These are phyloP conservation scores for Tetramorium alpestre DNA, from an alignment of 1,140 invertebrate species.

Conservation along the genomic window DNA sequence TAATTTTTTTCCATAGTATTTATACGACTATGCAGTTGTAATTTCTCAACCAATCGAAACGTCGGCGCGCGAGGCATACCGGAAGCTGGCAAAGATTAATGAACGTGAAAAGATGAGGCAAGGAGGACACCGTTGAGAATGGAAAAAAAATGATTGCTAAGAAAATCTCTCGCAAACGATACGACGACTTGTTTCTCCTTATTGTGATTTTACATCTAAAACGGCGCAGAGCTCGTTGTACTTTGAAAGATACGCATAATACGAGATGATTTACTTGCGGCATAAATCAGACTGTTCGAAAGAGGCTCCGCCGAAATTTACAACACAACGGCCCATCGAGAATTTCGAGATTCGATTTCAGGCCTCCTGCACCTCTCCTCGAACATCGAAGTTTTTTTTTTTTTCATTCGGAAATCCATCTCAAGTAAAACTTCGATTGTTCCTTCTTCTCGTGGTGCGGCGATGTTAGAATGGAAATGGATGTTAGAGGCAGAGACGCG, in stretches of 20 bases:
- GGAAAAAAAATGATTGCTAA: conserved; percentile 31
- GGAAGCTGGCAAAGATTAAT: conserved; percentile 51
- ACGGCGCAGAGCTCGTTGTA: not conserved
- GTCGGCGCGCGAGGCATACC: not conserved
- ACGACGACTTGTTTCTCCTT: conserved; percentile 4
- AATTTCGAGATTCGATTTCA: conserved; percentile 68
- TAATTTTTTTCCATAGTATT: not conserved
- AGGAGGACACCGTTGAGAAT: conserved; percentile 6
- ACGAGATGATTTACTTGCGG: conserved; percentile 66
- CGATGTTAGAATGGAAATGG: conserved; percentile 36
- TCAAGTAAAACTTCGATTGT: conserved; percentile 68
- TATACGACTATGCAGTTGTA: conserved; percentile 11
- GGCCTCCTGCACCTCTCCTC: conserved; percentile 19
- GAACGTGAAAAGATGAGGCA: not conserved
- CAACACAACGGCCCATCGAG: conserved; percentile 21
- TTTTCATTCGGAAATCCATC: conserved; percentile 60
- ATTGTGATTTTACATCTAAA: conserved; percentile 51
- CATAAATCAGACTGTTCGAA: conserved; percentile 61
- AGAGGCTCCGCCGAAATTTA: conserved; percentile 43
- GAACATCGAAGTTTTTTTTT: conserved; percentile 33
- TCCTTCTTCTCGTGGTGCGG: conserved; percentile 45
- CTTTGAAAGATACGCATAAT: conserved; percentile 53
- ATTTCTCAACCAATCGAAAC: conserved; percentile 29
- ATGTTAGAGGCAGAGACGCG: not conserved
- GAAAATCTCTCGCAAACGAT: not conserved